Evolutionary conservation across 2,113 vertebrate genomes (phyloP).

Genomic region (Lynx canadensis): DNA sequence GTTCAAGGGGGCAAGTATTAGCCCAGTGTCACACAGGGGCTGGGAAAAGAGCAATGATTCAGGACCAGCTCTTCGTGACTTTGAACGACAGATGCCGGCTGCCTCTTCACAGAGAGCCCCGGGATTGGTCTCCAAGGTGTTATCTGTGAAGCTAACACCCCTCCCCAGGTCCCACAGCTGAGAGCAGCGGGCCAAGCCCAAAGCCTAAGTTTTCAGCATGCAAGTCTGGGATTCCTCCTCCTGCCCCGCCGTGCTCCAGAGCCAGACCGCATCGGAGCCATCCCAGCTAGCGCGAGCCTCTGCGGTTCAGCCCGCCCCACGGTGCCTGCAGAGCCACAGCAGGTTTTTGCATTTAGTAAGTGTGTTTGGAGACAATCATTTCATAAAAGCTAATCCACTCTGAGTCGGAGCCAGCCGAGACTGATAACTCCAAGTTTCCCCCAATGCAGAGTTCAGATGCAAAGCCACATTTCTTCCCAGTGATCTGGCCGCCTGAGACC

Average conservation of each 20-base stretch:
- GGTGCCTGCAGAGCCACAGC: not conserved
- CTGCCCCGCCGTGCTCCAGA: fast-evolving
- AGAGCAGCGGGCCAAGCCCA: not conserved
- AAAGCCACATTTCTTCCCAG: conserved; percentile 33
- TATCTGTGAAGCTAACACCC: not conserved
- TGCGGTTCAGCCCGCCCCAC: fast-evolving
- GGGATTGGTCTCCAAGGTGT: not conserved
- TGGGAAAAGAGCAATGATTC: not conserved
- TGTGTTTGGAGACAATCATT: conserved; percentile 53
- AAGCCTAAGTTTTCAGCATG: not conserved
- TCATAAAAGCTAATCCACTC: conserved; percentile 41
- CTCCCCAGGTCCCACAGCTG: not conserved
- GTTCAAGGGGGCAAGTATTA: not conserved
- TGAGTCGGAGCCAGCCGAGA: conserved; percentile 24
- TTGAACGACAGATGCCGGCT: not conserved
- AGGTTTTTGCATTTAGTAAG: conserved; percentile 54
- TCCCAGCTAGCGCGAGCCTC: not conserved
- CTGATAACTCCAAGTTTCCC: conserved; percentile 23
- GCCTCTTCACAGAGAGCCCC: not conserved
- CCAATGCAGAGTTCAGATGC: not conserved
- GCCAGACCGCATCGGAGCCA: not conserved
- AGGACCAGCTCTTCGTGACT: not conserved
- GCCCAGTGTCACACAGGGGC: not conserved
- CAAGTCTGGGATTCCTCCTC: not conserved
- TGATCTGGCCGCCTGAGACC: not conserved